phyloP scores from a whole-genome alignment of 2,113 vertebrate genomes.

The Pardalotus punctatus region DNA sequence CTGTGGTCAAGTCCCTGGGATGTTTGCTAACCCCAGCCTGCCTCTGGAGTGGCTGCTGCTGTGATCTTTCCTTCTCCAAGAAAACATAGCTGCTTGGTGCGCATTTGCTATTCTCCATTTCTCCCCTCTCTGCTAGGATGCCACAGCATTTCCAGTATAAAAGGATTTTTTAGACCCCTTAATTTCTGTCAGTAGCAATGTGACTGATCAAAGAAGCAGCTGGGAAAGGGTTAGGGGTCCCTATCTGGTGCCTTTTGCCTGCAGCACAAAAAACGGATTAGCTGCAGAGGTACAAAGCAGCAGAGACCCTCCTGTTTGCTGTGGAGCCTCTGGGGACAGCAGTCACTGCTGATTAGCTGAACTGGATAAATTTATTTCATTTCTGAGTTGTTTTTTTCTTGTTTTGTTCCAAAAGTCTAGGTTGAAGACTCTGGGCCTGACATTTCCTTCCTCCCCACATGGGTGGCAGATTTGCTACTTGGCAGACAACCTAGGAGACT shows the following conservation, averaged over 20 bases:
- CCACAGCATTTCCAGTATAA: background rate
- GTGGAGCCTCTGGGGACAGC: background rate
- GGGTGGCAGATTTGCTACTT: background rate
- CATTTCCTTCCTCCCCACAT: background rate
- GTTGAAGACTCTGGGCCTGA: background rate
- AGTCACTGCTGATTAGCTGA: background rate
- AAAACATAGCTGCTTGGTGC: accelerated
- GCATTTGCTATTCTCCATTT: background rate
- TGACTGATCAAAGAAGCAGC: background rate
- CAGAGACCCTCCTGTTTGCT: accelerated
- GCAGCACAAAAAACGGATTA: background rate
- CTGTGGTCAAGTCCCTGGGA: background rate
- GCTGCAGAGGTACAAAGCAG: background rate
- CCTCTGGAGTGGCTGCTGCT: background rate
- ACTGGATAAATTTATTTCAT: background rate
- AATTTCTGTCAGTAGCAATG: background rate
- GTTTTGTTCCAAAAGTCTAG: background rate
- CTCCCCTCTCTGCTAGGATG: background rate
- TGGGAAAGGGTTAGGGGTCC: background rate
- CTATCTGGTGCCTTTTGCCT: background rate
- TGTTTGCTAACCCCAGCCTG: background rate
- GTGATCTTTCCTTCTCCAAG: background rate
- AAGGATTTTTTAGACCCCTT: background rate
- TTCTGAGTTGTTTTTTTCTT: background rate
- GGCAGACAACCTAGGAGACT: background rate